A percentile compares a stretch with the other conserved stretches of the same genome.
phyloP scores from a whole-genome alignment of 2,797 vertebrate genomes.

The Xiphorhynchus erythropygius region DNA sequence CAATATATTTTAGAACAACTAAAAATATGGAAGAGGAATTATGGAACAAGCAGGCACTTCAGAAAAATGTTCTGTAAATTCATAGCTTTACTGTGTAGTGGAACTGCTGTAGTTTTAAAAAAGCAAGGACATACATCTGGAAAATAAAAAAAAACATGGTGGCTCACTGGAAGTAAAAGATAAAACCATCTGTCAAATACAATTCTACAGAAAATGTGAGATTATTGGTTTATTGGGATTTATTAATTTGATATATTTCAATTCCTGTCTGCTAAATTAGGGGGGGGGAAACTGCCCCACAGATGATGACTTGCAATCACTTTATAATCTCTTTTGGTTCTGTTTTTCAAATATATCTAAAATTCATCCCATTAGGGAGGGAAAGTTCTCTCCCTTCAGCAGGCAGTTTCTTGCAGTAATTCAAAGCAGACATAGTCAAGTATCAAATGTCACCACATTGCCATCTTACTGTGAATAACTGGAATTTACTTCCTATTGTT shows the following conservation, averaged over 20 bases:
- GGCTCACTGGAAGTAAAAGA: constrained; percentile 53
- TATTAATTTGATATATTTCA: constrained; percentile 78
- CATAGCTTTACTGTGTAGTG: constrained; percentile 40
- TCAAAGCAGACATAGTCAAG: constrained; percentile 30
- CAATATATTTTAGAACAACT: constrained; percentile 75
- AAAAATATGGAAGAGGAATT: constrained; percentile 74
- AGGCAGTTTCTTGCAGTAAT: constrained; percentile 41
- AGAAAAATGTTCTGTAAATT: constrained; percentile 69
- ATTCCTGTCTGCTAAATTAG: constrained; percentile 30
- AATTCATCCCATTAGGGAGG: constrained; percentile 39
- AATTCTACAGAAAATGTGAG: constrained; percentile 66
- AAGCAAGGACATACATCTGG: constrained; percentile 72
- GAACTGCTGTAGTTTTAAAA: constrained; percentile 62
- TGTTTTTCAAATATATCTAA: constrained; percentile 55
- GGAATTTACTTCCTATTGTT: constrained; percentile 73
- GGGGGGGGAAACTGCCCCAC: not conserved
- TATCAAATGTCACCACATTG: constrained; percentile 80
- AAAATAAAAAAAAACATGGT: constrained; percentile 65
- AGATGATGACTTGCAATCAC: constrained; percentile 22
- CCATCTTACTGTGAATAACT: constrained; percentile 76
- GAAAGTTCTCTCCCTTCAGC: constrained; percentile 14
- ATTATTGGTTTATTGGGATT: constrained; percentile 79
- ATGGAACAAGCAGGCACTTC: constrained; percentile 68
- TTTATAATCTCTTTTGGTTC: constrained; percentile 40
- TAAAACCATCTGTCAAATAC: constrained; percentile 66